Base-by-base conservation (phyloP, 2,113 vertebrate genomes). In the Phyllostomus discolor region DNA sequence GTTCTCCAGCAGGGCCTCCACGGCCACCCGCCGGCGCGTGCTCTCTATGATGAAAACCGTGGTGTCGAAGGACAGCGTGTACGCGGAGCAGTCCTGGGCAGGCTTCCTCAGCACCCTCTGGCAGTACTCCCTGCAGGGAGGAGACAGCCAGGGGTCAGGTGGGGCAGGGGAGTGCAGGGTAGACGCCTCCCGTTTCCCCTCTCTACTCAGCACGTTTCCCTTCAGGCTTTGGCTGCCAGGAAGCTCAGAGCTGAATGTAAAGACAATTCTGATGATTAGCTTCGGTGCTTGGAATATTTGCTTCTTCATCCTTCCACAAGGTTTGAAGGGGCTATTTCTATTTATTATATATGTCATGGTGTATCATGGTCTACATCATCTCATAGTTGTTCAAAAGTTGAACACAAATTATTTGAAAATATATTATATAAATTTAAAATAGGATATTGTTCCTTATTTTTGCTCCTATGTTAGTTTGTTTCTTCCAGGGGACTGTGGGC, bases 1-100 rank as follows among this genome's bases (percentile, higher is more conserved):
- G 98, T 99, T 99, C 95, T 99, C 99, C 98, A 99, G 98, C 3
- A 66, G 66, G 0, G 98, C 99, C 12, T 99, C 99, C 95, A 99
- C 98, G 0, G 99, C 98, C 98, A 99, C 99, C 94, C 99, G 99
- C 88, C 99, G 98, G 72, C 99, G 98, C 28, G 98, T 95, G 57
- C 98, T 99, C 97, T 99, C 99, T 1, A 99, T 54, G 90, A 99
- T 31, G 91, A 99, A 99, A 81, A 99, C 86, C 0, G 98, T 98
- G 62, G 93, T 5, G 62, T 99, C 99, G 0, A 99, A 99, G 94
- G 98, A 98, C 52, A 98, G 97, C 2, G 72, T 98, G 98, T 98
- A 99, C 66, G 95, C 89, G 0, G 98, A 98, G 98, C 98, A 98
- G 96, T 76, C 98, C 20, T 52, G 97, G 0, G 20, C 97, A 0